Evolutionary conservation across 2,113 vertebrate genomes (phyloP), one percentile per base, ranked within the genome.

Genomic region (Silurus meridionalis): DNA sequence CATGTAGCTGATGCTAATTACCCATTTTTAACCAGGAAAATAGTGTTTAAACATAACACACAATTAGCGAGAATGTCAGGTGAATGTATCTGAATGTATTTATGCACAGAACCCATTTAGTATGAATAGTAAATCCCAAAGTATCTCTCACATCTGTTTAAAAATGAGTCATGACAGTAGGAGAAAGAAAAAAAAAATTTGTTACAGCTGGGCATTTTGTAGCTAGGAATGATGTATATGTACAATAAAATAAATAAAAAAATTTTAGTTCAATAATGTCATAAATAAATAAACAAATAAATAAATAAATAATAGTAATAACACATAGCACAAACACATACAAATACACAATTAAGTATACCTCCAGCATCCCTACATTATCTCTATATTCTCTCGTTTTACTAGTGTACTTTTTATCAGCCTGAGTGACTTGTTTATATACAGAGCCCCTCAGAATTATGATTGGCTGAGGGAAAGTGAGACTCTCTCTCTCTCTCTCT

Each of bases 301-400:
- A n/a, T 6, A 23, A 4, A 74, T 1, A 23, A 74, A 74, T 23
- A 74, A 72, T 2, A 74, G 11, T 21, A 11, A 48, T 53, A 75
- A 57, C 72, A 83, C 79, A 58, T 2, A n/a, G 5, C 28, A 46
- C 71, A 52, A 46, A 74, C 10, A 50, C 60, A 82, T 57, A 69
- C 28, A 72, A 71, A 23, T 61, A 64, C 57, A 81, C 58, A 85
- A 8, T 67, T 57, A 72, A 71, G 64, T 83, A 46, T 60, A 72
- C 19, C 52, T 52, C 74, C 55, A 46, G 14, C 50, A 21, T 23
- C 17, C 48, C 77, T 52, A 53, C 61, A 75, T 25, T 48, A 63
- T 57, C 74, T 37, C 37, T 37, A 37, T 37, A 37, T 37, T 37
- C 37, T 37, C 37, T 37, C 37, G 37, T 37, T 37, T 37, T 37